phyloP scores from a whole-genome alignment of 1,140 invertebrate species.

The Oreohelix idahoensis region DNA sequence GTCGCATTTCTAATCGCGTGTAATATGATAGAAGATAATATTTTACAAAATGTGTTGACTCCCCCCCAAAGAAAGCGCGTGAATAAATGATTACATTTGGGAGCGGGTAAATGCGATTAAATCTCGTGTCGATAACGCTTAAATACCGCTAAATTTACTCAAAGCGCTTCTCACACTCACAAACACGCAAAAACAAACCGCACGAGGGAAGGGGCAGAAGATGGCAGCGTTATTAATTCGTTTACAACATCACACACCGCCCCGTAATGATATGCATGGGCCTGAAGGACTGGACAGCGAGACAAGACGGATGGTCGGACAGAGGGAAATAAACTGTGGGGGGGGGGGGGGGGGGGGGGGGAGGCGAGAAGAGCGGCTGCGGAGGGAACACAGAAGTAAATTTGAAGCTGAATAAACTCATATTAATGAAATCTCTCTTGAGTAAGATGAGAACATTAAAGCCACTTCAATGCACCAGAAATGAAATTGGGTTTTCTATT shows the following conservation, averaged over 20 bases:
- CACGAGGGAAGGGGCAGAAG: neutral
- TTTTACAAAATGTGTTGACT: constrained; percentile 14
- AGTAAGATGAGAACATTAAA: constrained; percentile 17
- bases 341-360: neutral
- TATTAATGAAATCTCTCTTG: constrained; percentile 8
- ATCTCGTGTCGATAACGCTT: neutral
- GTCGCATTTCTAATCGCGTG: neutral
- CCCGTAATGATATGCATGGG: neutral
- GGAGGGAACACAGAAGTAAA: constrained; percentile 10
- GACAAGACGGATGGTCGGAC: neutral
- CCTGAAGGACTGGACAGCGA: neutral
- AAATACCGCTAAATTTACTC: neutral
- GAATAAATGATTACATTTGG: neutral
- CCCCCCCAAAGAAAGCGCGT: neutral
- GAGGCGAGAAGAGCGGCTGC: neutral
- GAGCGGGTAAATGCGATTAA: neutral
- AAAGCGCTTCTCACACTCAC: neutral
- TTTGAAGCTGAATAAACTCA: constrained; percentile 10
- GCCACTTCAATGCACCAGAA: constrained; percentile 19
- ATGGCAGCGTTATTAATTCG: neutral
- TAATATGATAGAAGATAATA: neutral
- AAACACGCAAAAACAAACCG: neutral
- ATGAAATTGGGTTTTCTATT: constrained; percentile 30
- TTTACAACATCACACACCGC: neutral
- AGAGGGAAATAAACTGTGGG: neutral